These are phyloP conservation scores for Oikopleura dioica DNA, from an alignment of 23 tunicate species.

Conservation along the genomic window DNA sequence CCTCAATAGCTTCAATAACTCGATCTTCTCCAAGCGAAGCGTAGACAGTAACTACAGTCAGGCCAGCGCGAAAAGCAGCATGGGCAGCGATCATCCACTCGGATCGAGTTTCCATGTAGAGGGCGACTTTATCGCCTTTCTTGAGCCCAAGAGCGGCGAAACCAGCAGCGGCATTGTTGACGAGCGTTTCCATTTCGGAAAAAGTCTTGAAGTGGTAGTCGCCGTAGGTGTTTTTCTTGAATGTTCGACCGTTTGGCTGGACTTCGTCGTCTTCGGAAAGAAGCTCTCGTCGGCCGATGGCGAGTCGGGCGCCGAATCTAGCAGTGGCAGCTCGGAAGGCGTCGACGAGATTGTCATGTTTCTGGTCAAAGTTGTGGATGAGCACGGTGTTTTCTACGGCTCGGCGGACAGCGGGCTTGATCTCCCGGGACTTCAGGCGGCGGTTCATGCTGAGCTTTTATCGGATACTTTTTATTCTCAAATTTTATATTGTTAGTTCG, in stretches of 20 bases:
- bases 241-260: conserved; percentile 77
- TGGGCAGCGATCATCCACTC: conserved; percentile 77
- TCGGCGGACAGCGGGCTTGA: not conserved
- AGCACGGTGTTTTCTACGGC: not conserved
- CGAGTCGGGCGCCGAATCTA: not conserved
- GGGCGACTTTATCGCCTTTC: conserved; percentile 36
- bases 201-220: not conserved
- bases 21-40: conserved; percentile 92
- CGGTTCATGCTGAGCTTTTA: too few species aligned
- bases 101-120: conserved; percentile 78
- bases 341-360: not conserved
- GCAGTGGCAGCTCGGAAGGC: not conserved
- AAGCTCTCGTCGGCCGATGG: conserved; percentile 22
- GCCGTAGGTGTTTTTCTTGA: conserved; percentile 28
- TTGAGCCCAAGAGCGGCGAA: not conserved
- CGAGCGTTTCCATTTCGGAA: not conserved
- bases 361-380: not conserved
- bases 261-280: conserved; percentile 56
- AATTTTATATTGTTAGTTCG: too few species aligned
- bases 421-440: too few species aligned
- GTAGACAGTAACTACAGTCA: conserved; percentile 61
- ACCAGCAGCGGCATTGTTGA: not conserved
- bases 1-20: conserved; percentile 39
- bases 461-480: too few species aligned
- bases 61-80: conserved; percentile 49